A percentile compares a stretch with the other conserved stretches of the same genome.
These are phyloP conservation scores for Pelodiscus sinensis DNA, from an alignment of 2,113 vertebrate genomes.

Conservation along the genomic window DNA sequence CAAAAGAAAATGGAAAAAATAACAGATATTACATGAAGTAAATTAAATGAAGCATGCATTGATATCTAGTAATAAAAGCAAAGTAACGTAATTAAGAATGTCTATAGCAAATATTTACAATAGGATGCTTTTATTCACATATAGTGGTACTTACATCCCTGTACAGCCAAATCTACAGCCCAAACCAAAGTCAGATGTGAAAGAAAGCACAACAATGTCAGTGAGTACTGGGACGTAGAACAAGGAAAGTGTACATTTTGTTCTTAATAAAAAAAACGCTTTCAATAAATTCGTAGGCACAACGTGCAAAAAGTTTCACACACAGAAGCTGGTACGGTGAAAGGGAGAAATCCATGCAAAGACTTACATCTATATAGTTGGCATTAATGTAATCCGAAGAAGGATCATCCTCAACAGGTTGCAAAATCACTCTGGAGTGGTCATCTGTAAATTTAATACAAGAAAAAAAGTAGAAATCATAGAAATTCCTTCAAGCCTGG, in stretches of 20 bases:
- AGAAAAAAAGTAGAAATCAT: neutral
- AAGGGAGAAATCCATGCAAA: constrained; percentile 77
- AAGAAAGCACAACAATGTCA: constrained; percentile 97
- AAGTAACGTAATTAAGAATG: constrained; percentile 75
- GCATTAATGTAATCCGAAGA: constrained; percentile 99
- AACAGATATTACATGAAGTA: constrained; percentile 75
- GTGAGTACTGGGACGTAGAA: constrained; percentile 90
- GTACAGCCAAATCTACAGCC: constrained; percentile 99
- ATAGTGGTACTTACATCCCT: constrained; percentile 99
- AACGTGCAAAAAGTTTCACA: constrained; percentile 86
- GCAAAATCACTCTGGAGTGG: constrained; percentile 98
- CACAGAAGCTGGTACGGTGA: constrained; percentile 78
- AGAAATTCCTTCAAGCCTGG: constrained; percentile 34
- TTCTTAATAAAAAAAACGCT: constrained; percentile 85
- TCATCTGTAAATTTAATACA: constrained; percentile 85
- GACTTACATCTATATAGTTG: constrained; percentile 99
- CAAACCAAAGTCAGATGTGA: constrained; percentile 99
- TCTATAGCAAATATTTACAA: constrained; percentile 79
- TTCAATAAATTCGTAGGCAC: constrained; percentile 83
- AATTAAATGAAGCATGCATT: constrained; percentile 83
- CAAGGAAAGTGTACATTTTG: constrained; percentile 88
- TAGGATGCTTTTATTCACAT: constrained; percentile 85
- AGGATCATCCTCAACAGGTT: constrained; percentile 97
- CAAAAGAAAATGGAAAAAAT: constrained; percentile 62
- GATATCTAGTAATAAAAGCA: constrained; percentile 78